Evolutionary conservation across 2,797 vertebrate species (phyloP).

Genomic region (Babyrousa celebensis): DNA sequence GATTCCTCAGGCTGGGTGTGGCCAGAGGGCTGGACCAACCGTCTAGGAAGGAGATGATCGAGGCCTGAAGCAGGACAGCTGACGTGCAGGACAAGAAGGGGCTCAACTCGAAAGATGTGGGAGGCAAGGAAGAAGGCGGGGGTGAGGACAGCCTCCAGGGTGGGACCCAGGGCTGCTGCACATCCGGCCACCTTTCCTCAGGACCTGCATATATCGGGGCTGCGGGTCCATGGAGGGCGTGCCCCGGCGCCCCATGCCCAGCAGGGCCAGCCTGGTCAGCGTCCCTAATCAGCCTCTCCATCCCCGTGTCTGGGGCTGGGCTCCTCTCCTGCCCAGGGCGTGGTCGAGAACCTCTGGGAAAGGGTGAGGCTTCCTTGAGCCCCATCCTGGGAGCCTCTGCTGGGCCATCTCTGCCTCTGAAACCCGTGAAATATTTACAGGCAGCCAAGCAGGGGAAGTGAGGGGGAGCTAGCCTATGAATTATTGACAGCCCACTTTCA

Average conservation of each 20-base stretch:
- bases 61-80: not conserved
- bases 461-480: constrained; percentile 88
- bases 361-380: not conserved
- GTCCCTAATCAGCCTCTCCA: not conserved
- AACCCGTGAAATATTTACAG: constrained; percentile 90
- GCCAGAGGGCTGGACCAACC: not conserved
- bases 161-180: not conserved
- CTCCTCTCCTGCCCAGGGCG: not conserved
- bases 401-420: constrained; percentile 74
- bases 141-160: not conserved
- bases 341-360: not conserved
- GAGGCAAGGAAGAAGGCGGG: not conserved
- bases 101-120: not conserved
- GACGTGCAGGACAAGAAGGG: not conserved
- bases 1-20: not conserved
- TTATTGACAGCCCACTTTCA: constrained; percentile 90
- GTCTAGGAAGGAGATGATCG: not conserved
- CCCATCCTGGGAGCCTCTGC: constrained; percentile 62
- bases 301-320: accelerated
- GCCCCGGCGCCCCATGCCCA: not conserved
- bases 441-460: constrained; percentile 85
- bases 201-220: not conserved
- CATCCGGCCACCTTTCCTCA: not conserved
- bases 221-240: not conserved
- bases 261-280: not conserved